Conservation (phyloP, 1,140 invertebrate genomes). For the Sogatella furcifera region DNA sequence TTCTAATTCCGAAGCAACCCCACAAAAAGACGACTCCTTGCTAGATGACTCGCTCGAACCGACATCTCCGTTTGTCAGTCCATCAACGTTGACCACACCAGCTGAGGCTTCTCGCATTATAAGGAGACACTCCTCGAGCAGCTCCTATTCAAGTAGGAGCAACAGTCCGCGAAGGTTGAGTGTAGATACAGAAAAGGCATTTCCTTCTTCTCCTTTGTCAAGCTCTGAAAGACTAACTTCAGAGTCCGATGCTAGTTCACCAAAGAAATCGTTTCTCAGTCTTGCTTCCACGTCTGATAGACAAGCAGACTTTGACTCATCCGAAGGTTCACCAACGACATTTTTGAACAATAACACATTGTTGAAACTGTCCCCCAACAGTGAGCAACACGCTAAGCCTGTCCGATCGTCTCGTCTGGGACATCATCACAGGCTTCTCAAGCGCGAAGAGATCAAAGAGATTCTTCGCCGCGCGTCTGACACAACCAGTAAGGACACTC, state of each 20-base stretch:
- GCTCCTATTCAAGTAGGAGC: constrained; percentile 64
- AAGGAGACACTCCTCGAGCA: constrained; percentile 60
- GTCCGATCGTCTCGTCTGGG: not conserved
- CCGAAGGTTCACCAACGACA: not conserved
- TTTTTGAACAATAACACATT: not conserved
- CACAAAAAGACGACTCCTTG: constrained; percentile 9
- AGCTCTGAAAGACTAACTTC: not conserved
- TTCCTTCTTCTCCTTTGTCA: not conserved
- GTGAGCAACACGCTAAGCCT: not conserved
- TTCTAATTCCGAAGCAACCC: not conserved
- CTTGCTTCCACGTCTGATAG: not conserved
- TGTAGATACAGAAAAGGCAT: constrained; percentile 8
- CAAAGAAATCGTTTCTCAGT: not conserved
- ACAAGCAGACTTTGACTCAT: not conserved
- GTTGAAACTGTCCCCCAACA: not conserved
- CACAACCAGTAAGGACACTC: not conserved
- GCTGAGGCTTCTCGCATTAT: constrained; percentile 69
- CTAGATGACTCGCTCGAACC: constrained; percentile 26
- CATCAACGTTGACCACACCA: constrained; percentile 37
- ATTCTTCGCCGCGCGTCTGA: not conserved
- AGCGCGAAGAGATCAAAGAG: not conserved
- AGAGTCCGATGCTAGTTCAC: not conserved
- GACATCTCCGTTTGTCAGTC: constrained; percentile 29
- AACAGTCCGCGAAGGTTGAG: constrained; percentile 33
- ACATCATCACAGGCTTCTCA: not conserved